These are phyloP conservation scores for Dyspetes luteomarginatus DNA, from an alignment of 2,888 invertebrate genomes.

Conservation along the genomic window DNA sequence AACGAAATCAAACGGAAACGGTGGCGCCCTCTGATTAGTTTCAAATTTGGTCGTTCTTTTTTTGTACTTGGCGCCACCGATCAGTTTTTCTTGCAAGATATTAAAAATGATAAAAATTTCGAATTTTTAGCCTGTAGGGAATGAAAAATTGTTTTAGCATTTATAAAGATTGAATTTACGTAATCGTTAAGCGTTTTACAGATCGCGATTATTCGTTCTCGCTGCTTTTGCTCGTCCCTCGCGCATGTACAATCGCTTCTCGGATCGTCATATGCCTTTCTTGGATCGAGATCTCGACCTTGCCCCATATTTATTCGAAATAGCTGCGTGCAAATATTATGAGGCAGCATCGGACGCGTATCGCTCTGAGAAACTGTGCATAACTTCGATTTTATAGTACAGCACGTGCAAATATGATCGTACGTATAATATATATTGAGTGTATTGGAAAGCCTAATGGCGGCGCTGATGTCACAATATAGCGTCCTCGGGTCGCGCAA, in stretches of 20 bases:
- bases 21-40: slow-evolving; percentile 16
- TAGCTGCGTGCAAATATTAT: slow-evolving; percentile 64
- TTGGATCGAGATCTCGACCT: slow-evolving; percentile 76
- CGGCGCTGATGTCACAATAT: slow-evolving; percentile 12
- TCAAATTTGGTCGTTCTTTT: slow-evolving; percentile 1
- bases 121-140: not conserved
- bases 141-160: not conserved
- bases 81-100: too few relatives aligned
- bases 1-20: not conserved
- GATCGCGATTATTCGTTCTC: slow-evolving; percentile 4
- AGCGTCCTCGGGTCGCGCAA: not conserved
- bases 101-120: not conserved
- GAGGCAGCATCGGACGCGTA: slow-evolving; percentile 35
- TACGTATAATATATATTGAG: too few relatives aligned
- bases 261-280: slow-evolving; percentile 75
- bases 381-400: slow-evolving; percentile 5
- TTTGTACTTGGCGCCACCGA: slow-evolving; percentile 1
- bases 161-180: slow-evolving; percentile 20
- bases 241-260: slow-evolving; percentile 51
- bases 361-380: slow-evolving; percentile 65
- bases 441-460: not conserved
- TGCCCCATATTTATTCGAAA: slow-evolving; percentile 77
- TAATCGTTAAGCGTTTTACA: slow-evolving; percentile 20
- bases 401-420: not conserved
- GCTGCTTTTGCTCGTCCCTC: slow-evolving; percentile 9